These are phyloP conservation scores for Furcifer pardalis DNA, from an alignment of 2,797 vertebrate genomes.

Conservation along the genomic window DNA sequence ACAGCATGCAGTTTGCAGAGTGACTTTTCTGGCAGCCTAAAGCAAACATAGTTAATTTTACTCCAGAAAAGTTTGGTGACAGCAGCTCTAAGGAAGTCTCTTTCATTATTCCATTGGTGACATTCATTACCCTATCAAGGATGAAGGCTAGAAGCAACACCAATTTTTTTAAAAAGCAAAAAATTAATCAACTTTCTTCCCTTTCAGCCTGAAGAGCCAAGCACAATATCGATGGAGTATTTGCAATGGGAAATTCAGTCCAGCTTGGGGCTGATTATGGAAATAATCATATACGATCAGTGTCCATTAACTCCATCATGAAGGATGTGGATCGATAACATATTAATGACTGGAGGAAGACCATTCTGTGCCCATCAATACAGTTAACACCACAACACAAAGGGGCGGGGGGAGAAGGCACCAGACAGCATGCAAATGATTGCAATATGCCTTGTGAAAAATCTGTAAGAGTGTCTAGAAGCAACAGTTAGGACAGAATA, in stretches of 20 bases:
- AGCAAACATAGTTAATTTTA: background rate
- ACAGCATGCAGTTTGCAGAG: background rate
- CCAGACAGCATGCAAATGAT: background rate
- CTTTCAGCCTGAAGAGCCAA: slow-evolving; percentile 41
- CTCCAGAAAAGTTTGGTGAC: background rate
- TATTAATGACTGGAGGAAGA: slow-evolving; percentile 66
- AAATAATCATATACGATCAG: slow-evolving; percentile 71
- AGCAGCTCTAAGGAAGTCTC: slow-evolving; percentile 5
- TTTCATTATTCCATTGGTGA: slow-evolving; percentile 24
- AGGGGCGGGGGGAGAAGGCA: background rate
- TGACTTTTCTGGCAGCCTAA: slow-evolving; percentile 12
- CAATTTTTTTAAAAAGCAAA: slow-evolving; percentile 49
- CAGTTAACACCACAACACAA: slow-evolving; percentile 31
- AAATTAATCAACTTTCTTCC: slow-evolving; percentile 52
- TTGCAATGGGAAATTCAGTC: slow-evolving; percentile 67
- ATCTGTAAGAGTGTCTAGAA: no score
- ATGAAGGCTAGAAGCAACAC: slow-evolving; percentile 48
- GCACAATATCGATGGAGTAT: slow-evolving; percentile 38
- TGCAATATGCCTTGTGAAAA: no score
- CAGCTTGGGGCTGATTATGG: slow-evolving; percentile 66
- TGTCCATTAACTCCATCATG: slow-evolving; percentile 60
- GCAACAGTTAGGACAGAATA: no score
- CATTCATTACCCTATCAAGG: slow-evolving; percentile 27
- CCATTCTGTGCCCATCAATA: background rate
- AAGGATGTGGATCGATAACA: slow-evolving; percentile 55